Evolutionary conservation across 1,140 invertebrate species (phyloP).

Genomic region (Brachystomella parvula): DNA sequence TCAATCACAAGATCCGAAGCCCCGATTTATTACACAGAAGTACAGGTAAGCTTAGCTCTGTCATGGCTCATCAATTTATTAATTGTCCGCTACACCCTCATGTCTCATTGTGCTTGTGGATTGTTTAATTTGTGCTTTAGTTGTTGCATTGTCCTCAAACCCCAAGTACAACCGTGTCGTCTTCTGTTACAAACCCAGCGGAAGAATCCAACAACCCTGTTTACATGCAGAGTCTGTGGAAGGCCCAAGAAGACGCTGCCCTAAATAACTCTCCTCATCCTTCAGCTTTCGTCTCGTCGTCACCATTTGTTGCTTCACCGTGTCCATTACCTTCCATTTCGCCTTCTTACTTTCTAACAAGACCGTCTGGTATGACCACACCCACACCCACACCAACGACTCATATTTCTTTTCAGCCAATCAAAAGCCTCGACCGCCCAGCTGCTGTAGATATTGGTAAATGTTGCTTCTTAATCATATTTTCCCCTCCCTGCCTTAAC

Average conservation of each 20-base stretch:
- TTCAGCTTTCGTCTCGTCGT: neutral
- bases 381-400: neutral
- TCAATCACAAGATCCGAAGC: no score
- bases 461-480: neutral
- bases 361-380: neutral
- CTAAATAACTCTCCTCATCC: no score
- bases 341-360: slow-evolving; percentile 5
- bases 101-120: no score
- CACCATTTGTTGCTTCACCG: neutral
- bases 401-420: neutral
- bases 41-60: neutral
- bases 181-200: neutral
- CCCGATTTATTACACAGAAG: neutral
- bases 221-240: slow-evolving; percentile 2
- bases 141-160: neutral
- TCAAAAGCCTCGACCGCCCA: neutral
- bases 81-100: no score
- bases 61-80: slow-evolving; percentile 1
- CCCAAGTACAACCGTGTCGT: neutral
- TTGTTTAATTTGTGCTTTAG: neutral
- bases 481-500: neutral
- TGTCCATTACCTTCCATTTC: neutral
- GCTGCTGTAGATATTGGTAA: slow-evolving; percentile 8
- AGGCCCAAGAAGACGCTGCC: neutral
- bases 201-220: neutral